Evolutionary conservation across 2,888 invertebrate genomes (phyloP).

Genomic region (Aleiodes testaceus): DNA sequence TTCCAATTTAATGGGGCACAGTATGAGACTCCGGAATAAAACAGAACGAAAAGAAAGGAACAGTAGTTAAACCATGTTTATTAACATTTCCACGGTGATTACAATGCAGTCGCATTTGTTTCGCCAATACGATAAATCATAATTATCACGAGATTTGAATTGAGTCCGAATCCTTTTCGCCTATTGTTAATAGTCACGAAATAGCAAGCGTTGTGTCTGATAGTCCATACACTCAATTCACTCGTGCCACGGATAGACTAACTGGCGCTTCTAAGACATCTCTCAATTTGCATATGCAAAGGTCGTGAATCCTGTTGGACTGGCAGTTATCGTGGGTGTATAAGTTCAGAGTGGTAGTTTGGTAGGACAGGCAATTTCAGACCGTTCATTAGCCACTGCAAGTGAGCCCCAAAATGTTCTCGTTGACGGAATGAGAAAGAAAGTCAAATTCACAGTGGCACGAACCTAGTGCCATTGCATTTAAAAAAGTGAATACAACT

Average conservation of each 20-base stretch:
- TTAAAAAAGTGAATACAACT: not conserved
- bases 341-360: slow-evolving; percentile 51
- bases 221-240: slow-evolving; percentile 45
- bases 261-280: slow-evolving; percentile 61
- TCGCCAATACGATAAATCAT: too few relatives aligned
- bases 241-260: slow-evolving; percentile 54
- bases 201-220: slow-evolving; percentile 16
- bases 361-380: slow-evolving; percentile 58
- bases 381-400: slow-evolving; percentile 60
- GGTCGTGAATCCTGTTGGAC: slow-evolving; percentile 60
- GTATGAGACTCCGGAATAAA: not conserved
- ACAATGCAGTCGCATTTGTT: too few relatives aligned
- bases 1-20: slow-evolving; percentile 53
- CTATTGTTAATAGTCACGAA: slow-evolving; percentile 11
- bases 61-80: too few relatives aligned
- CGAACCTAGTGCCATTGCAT: too few relatives aligned
- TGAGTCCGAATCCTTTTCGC: too few relatives aligned
- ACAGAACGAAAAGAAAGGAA: too few relatives aligned
- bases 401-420: not conserved
- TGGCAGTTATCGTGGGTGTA: slow-evolving; percentile 41
- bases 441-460: too few relatives aligned
- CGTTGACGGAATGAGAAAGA: slow-evolving; percentile 8
- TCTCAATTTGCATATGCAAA: slow-evolving; percentile 65
- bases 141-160: too few relatives aligned
- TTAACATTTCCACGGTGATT: too few relatives aligned